Evolutionary conservation across 2,797 vertebrate species (phyloP).

Genomic region (Gouania willdenowi): DNA sequence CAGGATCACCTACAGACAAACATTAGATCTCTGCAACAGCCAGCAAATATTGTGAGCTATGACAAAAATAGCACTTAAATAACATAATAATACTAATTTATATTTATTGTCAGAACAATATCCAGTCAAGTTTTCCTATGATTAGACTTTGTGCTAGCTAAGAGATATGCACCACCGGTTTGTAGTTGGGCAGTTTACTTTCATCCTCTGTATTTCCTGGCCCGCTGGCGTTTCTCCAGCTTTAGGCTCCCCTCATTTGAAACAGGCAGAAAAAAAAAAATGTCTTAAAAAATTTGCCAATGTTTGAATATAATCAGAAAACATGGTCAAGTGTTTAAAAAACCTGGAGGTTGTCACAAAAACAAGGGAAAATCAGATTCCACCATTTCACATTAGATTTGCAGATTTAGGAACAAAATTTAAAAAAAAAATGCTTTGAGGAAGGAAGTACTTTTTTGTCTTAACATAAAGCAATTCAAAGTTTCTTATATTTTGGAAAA

Average conservation of each 20-base stretch:
- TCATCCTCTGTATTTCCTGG: conserved; percentile 36
- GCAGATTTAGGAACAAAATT: conserved; percentile 30
- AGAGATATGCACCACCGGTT: conserved; percentile 85
- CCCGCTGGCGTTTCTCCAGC: conserved; percentile 22
- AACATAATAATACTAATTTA: conserved; percentile 81
- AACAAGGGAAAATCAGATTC: conserved; percentile 17
- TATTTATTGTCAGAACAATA: conserved; percentile 87
- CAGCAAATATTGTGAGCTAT: conserved; percentile 80
- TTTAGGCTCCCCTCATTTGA: conserved; percentile 31
- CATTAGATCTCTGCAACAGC: conserved; percentile 81
- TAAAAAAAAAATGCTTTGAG: conserved; percentile 58
- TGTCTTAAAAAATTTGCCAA: too few relatives aligned
- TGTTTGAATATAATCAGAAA: too few relatives aligned
- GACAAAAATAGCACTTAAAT: conserved; percentile 95
- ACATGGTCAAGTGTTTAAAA: too few relatives aligned
- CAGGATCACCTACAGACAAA: conserved; percentile 78
- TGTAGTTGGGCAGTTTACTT: conserved; percentile 94
- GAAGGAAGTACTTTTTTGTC: conserved; percentile 71
- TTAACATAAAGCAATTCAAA: conserved; percentile 77
- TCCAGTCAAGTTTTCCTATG: conserved; percentile 98
- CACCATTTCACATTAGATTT: conserved; percentile 27
- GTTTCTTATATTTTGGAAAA: conserved; percentile 84
- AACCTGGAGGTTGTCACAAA: conserved; percentile 5
- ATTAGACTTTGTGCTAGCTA: conserved; percentile 87
- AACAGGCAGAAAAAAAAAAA: too few relatives aligned